phyloP scores from a whole-genome alignment of 2,888 invertebrate species.

The Craniophora ligustri region DNA sequence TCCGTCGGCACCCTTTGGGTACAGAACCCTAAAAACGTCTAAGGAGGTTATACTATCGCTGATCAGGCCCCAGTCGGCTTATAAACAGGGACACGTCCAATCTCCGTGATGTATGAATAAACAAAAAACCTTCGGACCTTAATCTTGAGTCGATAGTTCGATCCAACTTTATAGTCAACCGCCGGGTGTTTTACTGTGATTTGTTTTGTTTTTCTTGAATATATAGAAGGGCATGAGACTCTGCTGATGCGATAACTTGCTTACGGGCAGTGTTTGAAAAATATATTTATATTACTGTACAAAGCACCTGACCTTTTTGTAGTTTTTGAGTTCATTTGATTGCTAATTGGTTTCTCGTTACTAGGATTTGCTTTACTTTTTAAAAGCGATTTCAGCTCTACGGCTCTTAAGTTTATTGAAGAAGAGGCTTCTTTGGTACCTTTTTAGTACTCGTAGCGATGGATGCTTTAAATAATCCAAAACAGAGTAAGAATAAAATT shows the following conservation, averaged over 20 bases:
- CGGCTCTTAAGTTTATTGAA: too few relatives aligned
- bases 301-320: too few relatives aligned
- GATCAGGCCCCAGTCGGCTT: constrained; percentile 26
- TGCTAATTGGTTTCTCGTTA: background rate
- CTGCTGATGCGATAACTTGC: background rate
- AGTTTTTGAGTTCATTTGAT: background rate
- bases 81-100: constrained; percentile 43
- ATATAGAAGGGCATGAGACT: background rate
- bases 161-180: constrained; percentile 37
- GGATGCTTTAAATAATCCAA: too few relatives aligned
- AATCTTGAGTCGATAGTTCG: constrained; percentile 16
- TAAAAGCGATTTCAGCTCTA: background rate
- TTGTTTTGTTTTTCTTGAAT: constrained; percentile 36
- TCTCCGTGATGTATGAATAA: constrained; percentile 48
- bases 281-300: too few relatives aligned
- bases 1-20: too few relatives aligned
- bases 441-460: too few relatives aligned
- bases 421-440: too few relatives aligned
- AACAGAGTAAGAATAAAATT: too few relatives aligned
- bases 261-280: background rate
- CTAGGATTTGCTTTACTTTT: background rate
- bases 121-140: constrained; percentile 33
- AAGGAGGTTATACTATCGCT: too few relatives aligned
- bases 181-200: constrained; percentile 43
- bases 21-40: constrained; percentile 6